A percentile compares a stretch with the other conserved stretches of the same genome.
Conservation (phyloP, 2,797 vertebrate genomes). For the Coreius guichenoti region DNA sequence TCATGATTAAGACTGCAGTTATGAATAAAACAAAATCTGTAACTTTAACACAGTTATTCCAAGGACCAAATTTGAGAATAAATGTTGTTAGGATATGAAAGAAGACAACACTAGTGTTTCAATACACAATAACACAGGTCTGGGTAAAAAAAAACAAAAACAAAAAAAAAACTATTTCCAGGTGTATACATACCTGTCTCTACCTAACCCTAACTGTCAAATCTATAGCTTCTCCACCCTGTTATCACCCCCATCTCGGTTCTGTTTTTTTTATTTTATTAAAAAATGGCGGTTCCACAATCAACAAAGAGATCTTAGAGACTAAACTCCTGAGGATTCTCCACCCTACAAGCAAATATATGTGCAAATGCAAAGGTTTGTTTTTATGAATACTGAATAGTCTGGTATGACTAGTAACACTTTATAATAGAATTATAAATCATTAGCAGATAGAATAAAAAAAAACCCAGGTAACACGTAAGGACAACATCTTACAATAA, state of each 20-base stretch:
- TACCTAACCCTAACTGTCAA: neutral
- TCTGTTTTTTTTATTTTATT: neutral
- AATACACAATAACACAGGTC: neutral
- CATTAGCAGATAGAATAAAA: neutral
- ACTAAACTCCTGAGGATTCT: neutral
- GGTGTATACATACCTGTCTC: conserved; percentile 1
- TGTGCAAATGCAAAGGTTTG: neutral
- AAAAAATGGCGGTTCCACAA: conserved; percentile 14
- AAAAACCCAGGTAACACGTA: neutral
- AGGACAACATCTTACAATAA: neutral
- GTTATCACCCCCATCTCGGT: neutral
- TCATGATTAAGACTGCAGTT: neutral
- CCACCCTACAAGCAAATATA: neutral
- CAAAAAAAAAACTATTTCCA: neutral
- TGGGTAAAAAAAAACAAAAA: neutral
- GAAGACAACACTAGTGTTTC: neutral
- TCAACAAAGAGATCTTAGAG: neutral
- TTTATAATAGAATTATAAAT: neutral
- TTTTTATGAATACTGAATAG: neutral
- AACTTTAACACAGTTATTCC: neutral
- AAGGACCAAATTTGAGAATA: neutral
- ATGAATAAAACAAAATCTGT: neutral
- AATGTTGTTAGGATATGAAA: neutral
- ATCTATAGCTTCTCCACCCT: neutral
- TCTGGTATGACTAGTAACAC: neutral